A percentile compares a stretch with the other conserved stretches of the same genome.
These are phyloP conservation scores for Lobophora halterata DNA, from an alignment of 2,888 invertebrate species.

Conservation along the genomic window DNA sequence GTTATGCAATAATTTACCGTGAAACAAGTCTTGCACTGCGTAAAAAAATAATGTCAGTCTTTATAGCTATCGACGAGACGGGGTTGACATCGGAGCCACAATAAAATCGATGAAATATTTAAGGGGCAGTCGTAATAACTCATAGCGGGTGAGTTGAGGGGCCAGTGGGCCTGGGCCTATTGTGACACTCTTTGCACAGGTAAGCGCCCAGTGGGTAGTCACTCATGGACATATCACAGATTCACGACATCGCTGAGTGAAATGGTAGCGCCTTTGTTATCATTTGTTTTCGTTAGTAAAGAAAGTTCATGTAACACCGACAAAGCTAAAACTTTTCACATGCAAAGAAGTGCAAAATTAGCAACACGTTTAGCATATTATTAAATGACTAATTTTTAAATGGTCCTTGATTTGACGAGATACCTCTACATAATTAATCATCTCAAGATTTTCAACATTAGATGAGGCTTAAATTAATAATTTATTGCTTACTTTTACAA, in stretches of 20 bases:
- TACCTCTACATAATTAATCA: too few relatives aligned
- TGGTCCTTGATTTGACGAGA: too few relatives aligned
- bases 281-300: too few relatives aligned
- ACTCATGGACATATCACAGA: constrained; percentile 37
- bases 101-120: constrained; percentile 81
- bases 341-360: too few relatives aligned
- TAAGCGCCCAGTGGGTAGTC: constrained; percentile 58
- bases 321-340: too few relatives aligned
- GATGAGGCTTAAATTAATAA: too few relatives aligned
- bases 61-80: constrained; percentile 72
- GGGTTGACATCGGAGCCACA: constrained; percentile 78
- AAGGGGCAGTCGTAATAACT: constrained; percentile 66
- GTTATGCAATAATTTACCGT: constrained; percentile 49
- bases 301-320: background rate
- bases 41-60: constrained; percentile 62
- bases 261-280: too few relatives aligned
- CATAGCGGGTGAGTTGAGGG: constrained; percentile 58
- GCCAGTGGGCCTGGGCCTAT: constrained; percentile 50
- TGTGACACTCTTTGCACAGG: constrained; percentile 64
- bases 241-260: constrained; percentile 34
- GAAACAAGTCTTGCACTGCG: constrained; percentile 55
- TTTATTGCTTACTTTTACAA: too few relatives aligned
- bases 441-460: too few relatives aligned
- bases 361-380: too few relatives aligned
- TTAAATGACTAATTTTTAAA: too few relatives aligned